A percentile compares a stretch with the other conserved stretches of the same genome.
Evolutionary conservation across 2,113 vertebrate species (phyloP).

Genomic region (Gyps fulvus): DNA sequence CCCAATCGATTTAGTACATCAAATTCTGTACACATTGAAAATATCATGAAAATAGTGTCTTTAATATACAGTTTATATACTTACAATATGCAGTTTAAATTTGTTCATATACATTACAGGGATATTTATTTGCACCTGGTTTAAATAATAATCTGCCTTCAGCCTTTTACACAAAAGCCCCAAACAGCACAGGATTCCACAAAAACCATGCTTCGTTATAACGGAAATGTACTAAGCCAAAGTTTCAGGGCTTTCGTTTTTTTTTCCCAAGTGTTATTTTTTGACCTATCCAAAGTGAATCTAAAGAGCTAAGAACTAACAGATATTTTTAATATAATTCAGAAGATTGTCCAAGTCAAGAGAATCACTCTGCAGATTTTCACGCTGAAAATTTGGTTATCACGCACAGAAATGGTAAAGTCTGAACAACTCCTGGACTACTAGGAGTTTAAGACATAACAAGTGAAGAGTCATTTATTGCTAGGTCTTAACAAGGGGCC

Average conservation of each 20-base stretch:
- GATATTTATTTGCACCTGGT: slow-evolving; percentile 65
- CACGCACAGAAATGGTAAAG: background rate
- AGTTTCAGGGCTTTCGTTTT: background rate
- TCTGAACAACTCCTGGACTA: background rate
- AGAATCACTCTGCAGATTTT: slow-evolving; percentile 40
- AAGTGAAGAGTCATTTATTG: slow-evolving; percentile 34
- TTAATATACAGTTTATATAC: slow-evolving; percentile 70
- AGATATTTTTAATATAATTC: slow-evolving; percentile 9
- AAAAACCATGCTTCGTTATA: slow-evolving; percentile 36
- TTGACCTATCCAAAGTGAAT: slow-evolving; percentile 44
- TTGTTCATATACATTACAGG: slow-evolving; percentile 65
- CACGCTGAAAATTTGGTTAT: slow-evolving; percentile 10
- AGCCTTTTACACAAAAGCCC: slow-evolving; percentile 52
- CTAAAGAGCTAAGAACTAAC: slow-evolving; percentile 50
- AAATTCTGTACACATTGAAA: background rate
- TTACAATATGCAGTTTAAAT: slow-evolving; percentile 51
- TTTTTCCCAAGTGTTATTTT: background rate
- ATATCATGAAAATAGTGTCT: slow-evolving; percentile 73
- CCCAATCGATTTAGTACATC: background rate
- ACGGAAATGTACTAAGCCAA: slow-evolving; percentile 43
- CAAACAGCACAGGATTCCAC: slow-evolving; percentile 59
- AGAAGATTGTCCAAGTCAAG: slow-evolving; percentile 50
- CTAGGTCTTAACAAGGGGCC: background rate
- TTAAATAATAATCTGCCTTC: slow-evolving; percentile 65
- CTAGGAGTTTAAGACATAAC: background rate